Evolutionary conservation across 2,888 invertebrate genomes (phyloP).

Genomic region (Cepaea hortensis): DNA sequence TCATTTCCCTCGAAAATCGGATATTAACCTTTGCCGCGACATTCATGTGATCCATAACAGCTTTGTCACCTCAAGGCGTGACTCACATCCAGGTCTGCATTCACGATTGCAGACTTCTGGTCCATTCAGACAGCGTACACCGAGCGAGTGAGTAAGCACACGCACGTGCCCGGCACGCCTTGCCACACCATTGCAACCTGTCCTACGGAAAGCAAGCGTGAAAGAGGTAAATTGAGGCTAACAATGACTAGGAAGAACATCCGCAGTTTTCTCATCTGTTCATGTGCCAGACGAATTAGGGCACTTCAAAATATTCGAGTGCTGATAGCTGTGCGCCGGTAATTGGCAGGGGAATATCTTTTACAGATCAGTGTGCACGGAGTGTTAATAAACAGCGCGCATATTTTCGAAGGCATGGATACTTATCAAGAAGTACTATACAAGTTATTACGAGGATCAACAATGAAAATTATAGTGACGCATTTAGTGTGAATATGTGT

Average conservation of each 20-base stretch:
- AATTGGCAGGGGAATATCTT: no score
- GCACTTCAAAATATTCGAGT: background rate
- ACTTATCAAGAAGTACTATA: no score
- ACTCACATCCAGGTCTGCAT: background rate
- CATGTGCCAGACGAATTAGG: background rate
- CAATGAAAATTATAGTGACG: no score
- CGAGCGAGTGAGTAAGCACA: no score
- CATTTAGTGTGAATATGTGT: no score
- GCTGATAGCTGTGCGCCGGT: no score
- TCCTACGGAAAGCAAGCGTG: background rate
- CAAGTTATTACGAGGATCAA: no score
- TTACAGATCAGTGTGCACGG: no score
- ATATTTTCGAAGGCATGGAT: no score
- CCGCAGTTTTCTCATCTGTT: background rate
- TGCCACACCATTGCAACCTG: background rate
- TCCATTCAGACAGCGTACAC: background rate
- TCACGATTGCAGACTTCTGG: background rate
- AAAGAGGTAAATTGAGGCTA: slow-evolving; percentile 9
- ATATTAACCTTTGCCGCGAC: background rate
- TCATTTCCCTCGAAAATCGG: background rate
- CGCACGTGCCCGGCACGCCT: background rate
- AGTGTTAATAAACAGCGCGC: no score
- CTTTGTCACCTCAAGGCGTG: background rate
- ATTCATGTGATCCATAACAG: background rate
- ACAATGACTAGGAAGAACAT: background rate